Conservation (phyloP, 35 echinoderm and acorn worm genomes). For the Apostichopus japonicus region DNA sequence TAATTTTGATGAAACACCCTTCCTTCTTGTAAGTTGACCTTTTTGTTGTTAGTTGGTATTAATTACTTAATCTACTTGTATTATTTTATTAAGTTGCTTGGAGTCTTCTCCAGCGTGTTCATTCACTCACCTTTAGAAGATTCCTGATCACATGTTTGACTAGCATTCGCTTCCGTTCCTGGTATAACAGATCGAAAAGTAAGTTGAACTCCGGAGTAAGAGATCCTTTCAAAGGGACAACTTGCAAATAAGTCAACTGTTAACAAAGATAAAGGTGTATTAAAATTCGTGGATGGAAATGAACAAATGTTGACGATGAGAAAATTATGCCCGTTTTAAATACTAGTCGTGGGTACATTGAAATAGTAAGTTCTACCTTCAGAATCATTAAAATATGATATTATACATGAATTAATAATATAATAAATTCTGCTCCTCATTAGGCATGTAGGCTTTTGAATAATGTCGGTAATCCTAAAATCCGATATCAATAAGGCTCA, state of each 20-base stretch:
- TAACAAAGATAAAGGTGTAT: background rate
- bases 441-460: too few species aligned
- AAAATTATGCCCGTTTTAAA: too few species aligned
- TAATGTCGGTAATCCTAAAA: too few species aligned
- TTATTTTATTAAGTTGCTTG: background rate
- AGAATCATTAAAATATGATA: too few species aligned
- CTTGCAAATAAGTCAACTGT: background rate
- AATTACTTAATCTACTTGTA: background rate
- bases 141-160: background rate
- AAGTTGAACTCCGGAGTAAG: background rate
- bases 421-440: too few species aligned
- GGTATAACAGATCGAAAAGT: background rate
- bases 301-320: too few species aligned
- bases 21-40: background rate
- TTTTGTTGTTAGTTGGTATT: background rate
- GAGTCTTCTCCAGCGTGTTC: background rate
- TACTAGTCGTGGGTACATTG: too few species aligned
- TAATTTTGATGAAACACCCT: too few species aligned
- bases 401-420: too few species aligned
- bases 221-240: slow-evolving; percentile 9
- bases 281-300: too few species aligned
- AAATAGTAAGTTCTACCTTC: too few species aligned
- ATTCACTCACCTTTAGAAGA: slow-evolving; percentile 7
- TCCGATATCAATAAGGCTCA: too few species aligned
- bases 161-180: background rate